These are phyloP conservation scores for Platichthys flesus DNA, from an alignment of 2,113 vertebrate species.

Conservation along the genomic window DNA sequence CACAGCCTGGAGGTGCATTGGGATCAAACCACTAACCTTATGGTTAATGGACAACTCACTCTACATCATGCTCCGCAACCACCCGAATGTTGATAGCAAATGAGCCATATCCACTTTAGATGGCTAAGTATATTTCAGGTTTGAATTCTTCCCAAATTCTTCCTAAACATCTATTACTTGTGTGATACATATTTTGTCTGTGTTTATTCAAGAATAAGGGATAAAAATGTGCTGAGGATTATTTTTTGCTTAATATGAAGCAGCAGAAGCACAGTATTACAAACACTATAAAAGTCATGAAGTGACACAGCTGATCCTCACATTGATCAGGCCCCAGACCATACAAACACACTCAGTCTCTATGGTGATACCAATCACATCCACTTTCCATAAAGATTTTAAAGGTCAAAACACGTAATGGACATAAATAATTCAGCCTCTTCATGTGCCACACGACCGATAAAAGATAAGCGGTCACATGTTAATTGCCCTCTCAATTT, in stretches of 20 bases:
- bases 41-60: too few relatives aligned
- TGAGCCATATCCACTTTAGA: too few relatives aligned
- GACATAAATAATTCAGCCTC: slow-evolving; percentile 21
- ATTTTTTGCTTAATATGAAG: neutral
- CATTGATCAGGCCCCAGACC: neutral
- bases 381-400: slow-evolving; percentile 4
- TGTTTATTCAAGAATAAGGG: too few relatives aligned
- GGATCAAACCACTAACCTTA: too few relatives aligned
- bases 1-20: too few relatives aligned
- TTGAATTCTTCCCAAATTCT: too few relatives aligned
- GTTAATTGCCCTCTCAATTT: slow-evolving; percentile 48
- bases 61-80: too few relatives aligned
- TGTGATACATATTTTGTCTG: neutral
- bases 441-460: slow-evolving; percentile 7
- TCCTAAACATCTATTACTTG: too few relatives aligned
- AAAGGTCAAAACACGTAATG: slow-evolving; percentile 30
- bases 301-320: slow-evolving; percentile 1
- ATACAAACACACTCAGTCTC: slow-evolving; percentile 15
- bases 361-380: neutral
- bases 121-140: too few relatives aligned
- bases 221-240: too few relatives aligned
- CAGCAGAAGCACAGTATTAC: neutral
- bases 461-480: slow-evolving; percentile 40
- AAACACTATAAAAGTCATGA: neutral
- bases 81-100: too few relatives aligned